Evolutionary conservation across 2,888 invertebrate species (phyloP).

Genomic region (Mesoligia furuncula): DNA sequence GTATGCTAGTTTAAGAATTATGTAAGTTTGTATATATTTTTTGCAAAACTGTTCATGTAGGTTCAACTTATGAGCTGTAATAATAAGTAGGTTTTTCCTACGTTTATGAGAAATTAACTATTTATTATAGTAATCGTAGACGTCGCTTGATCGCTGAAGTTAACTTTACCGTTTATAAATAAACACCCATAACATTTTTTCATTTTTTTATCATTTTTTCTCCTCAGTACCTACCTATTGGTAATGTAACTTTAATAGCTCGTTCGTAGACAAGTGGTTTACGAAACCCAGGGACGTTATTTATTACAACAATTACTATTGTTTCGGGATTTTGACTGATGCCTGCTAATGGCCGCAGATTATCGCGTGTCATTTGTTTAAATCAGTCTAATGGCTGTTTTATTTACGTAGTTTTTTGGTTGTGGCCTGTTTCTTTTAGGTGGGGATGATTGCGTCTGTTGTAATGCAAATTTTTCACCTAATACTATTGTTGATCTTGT

Average conservation of each 20-base stretch:
- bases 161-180: constrained; percentile 21
- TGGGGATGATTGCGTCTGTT: constrained; percentile 32
- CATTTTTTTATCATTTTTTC: constrained; percentile 54
- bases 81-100: background rate
- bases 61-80: background rate
- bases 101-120: background rate
- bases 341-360: constrained; percentile 79
- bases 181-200: constrained; percentile 24
- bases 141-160: background rate
- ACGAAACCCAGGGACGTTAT: constrained; percentile 74
- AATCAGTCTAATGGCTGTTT: constrained; percentile 68
- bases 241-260: constrained; percentile 72
- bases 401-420: constrained; percentile 62
- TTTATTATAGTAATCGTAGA: background rate
- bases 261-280: constrained; percentile 66
- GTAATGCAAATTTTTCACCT: background rate
- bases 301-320: constrained; percentile 84
- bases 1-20: background rate
- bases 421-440: constrained; percentile 53
- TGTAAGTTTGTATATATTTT: background rate
- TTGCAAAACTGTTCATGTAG: background rate
- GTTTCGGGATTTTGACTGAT: constrained; percentile 83
- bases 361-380: constrained; percentile 78
- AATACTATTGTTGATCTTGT: background rate
- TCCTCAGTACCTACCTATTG: constrained; percentile 32